Conservation (phyloP, 2,888 invertebrate genomes). For the Yponomeuta sedellus region DNA sequence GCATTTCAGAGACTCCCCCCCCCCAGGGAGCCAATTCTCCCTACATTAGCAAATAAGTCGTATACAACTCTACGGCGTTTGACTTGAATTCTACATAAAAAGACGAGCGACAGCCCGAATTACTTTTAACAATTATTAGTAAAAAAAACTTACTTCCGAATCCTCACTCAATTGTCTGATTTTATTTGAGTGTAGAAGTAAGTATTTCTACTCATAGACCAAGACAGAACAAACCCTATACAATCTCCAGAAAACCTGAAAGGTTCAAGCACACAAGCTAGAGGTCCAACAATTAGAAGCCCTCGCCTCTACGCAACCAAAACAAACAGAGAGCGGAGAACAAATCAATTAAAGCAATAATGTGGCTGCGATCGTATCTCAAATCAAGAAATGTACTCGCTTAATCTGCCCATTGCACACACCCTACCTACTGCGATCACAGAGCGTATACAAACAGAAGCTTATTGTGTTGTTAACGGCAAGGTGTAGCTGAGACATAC, state of each 20-base stretch:
- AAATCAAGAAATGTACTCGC: constrained; percentile 11
- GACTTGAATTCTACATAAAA: no score
- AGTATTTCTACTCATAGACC: no score
- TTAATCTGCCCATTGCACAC: constrained; percentile 13
- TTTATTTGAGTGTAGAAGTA: no score
- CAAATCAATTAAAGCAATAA: constrained; percentile 64
- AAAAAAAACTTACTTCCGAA: no score
- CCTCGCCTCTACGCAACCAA: neutral
- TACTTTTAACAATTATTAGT: no score
- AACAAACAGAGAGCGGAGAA: constrained; percentile 24
- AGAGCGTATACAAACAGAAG: neutral
- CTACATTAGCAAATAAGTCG: no score
- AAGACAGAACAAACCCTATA: neutral
- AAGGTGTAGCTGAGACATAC: no score
- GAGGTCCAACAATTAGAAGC: neutral
- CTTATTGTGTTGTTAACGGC: neutral
- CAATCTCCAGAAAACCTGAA: neutral
- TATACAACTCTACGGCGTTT: no score
- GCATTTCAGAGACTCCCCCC: no score
- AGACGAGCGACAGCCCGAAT: no score
- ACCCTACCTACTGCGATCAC: neutral
- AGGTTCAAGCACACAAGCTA: neutral
- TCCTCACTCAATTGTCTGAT: no score
- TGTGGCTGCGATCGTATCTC: constrained; percentile 36
- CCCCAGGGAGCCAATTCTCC: no score